Base-by-base conservation (phyloP, 2,888 invertebrate species). In the Pyrochroa serraticornis region DNA sequence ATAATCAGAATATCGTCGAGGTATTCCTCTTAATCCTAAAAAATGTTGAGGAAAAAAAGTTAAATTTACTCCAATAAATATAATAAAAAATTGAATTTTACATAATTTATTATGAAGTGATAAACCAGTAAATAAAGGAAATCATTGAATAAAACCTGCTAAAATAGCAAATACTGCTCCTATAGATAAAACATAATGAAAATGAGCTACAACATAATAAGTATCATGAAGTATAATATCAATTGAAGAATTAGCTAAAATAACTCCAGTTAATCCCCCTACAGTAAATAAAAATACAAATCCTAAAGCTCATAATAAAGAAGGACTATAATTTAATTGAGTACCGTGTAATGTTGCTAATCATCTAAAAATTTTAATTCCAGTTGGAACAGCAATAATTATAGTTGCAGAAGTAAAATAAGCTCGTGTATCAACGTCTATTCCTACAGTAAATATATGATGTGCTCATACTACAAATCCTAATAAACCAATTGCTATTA, bases 391-490 rank as follows among this genome's bases (percentile, higher is more conserved):
- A 0, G 90, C 91, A 90, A 92, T 92, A 84, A 92, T 89, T 86
- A 91, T 91, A 10, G 91, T 92, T 0, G 90, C 91, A 41, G 91
- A 87, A 0, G 91, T 92, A 77, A 92, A 92, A 77, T 92, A 92
- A 13, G 91, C 91, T 78, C 91, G 89, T 0, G 90, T 90, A 79
- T 92, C 91, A 58, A 91, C 86, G 80, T 92, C 91, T 85, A 92
- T 87, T 0, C 92, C 91, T 33, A 92, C 87, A 1, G 91, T 91
- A 79, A 92, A 93, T 84, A 92, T 92, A 76, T 92, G 91, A 76
- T 92, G 92, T 6, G 90, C 90, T 84, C 91, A 91, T 0, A 92
- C 91, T 79, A 92, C 85, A 84, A 92, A 93, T 66, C 91, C 91
- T 82, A 92, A 78, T 73, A 91, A 76, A 9, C 90, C 91, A 87